Evolutionary conservation across 2,797 vertebrate species (phyloP).

Genomic region (Sebastes hopkinsi): DNA sequence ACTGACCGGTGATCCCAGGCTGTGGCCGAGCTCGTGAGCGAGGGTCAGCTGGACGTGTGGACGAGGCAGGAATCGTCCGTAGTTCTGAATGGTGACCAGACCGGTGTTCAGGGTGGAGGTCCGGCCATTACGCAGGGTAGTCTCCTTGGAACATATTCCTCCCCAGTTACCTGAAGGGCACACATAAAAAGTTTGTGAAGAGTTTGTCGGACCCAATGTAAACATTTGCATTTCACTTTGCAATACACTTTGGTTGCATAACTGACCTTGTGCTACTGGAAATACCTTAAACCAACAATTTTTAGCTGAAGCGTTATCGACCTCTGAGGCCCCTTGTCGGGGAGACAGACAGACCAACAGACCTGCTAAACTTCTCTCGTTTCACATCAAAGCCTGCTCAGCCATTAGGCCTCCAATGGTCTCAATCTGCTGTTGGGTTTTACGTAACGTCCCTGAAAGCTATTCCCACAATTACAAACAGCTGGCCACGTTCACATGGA

Average conservation of each 20-base stretch:
- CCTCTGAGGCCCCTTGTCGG: background rate
- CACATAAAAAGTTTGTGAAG: background rate
- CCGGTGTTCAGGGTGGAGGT: conserved; percentile 82
- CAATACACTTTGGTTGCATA: conserved; percentile 31
- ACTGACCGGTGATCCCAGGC: conserved; percentile 86
- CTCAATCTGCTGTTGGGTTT: conserved; percentile 4
- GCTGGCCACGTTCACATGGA: conserved; percentile 59
- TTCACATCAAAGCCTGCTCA: conserved; percentile 36
- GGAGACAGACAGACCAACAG: conserved; percentile 2
- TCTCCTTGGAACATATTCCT: conserved; percentile 83
- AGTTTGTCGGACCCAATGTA: background rate
- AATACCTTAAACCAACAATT: conserved; percentile 49
- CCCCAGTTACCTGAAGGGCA: conserved; percentile 80
- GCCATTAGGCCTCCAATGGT: background rate
- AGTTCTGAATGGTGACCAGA: conserved; percentile 87
- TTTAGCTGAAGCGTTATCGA: conserved; percentile 27
- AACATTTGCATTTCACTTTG: conserved; percentile 5
- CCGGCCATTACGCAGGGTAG: conserved; percentile 28
- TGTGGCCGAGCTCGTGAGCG: conserved; percentile 89
- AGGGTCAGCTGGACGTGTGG: conserved; percentile 83
- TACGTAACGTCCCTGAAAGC: conserved; percentile 46
- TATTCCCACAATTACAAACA: conserved; percentile 60
- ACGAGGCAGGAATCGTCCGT: conserved; percentile 79
- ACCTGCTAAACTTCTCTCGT: background rate
- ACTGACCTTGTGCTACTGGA: conserved; percentile 41